These are phyloP conservation scores for Heliangelus exortis DNA, from an alignment of 2,797 vertebrate genomes.

Conservation along the genomic window DNA sequence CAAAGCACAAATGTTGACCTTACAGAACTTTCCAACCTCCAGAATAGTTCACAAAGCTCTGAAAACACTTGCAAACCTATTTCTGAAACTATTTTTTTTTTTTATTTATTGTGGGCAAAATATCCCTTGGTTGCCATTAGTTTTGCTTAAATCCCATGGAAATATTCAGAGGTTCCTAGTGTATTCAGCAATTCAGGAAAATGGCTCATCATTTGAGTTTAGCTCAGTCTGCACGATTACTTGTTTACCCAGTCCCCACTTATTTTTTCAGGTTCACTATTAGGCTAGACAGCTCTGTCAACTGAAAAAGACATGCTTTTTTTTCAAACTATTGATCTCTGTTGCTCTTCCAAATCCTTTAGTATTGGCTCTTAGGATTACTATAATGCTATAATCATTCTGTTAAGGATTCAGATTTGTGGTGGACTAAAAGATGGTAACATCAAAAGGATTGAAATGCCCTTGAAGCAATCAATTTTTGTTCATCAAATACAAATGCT, in stretches of 20 bases:
- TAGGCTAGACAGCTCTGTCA: constrained; percentile 81
- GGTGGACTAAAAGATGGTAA: constrained; percentile 82
- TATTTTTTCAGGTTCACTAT: constrained; percentile 82
- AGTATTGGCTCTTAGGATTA: constrained; percentile 93
- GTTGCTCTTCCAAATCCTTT: constrained; percentile 86
- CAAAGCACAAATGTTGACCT: constrained; percentile 78
- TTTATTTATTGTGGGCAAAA: constrained; percentile 69
- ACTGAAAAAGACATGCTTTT: constrained; percentile 84
- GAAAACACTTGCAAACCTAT: constrained; percentile 66
- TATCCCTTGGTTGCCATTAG: constrained; percentile 82
- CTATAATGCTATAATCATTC: constrained; percentile 86
- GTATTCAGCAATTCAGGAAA: constrained; percentile 68
- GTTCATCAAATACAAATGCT: constrained; percentile 85
- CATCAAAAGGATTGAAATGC: constrained; percentile 91
- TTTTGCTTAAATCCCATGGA: constrained; percentile 79
- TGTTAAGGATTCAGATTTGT: constrained; percentile 85
- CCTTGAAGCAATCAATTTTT: constrained; percentile 88
- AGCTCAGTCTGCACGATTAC: constrained; percentile 43
- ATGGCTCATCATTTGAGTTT: constrained; percentile 41
- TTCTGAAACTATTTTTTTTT: constrained; percentile 71
- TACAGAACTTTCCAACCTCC: constrained; percentile 60
- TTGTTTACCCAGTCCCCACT: constrained; percentile 77
- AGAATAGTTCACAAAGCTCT: constrained; percentile 65
- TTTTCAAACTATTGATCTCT: constrained; percentile 87
- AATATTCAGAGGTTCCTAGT: constrained; percentile 72